Conservation (phyloP, 2,888 invertebrate genomes). For the Melieria crassipennis region DNA sequence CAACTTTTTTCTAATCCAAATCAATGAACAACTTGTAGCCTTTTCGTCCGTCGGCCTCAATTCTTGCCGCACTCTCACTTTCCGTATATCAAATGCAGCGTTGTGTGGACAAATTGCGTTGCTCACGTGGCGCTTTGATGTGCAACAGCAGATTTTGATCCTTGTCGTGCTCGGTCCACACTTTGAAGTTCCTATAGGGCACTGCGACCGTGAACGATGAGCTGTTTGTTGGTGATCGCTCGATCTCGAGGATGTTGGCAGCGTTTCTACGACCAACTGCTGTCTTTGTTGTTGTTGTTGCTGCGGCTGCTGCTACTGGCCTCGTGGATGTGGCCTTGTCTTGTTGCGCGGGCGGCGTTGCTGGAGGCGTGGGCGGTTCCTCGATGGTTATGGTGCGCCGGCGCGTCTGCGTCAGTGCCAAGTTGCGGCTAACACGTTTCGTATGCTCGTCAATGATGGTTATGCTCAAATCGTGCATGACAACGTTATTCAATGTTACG, state of each 20-base stretch:
- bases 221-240: constrained; percentile 29
- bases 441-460: constrained; percentile 47
- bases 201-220: constrained; percentile 40
- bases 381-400: constrained; percentile 47
- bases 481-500: constrained; percentile 19
- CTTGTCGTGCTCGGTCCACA: constrained; percentile 43
- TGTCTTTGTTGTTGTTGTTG: not conserved
- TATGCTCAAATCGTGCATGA: constrained; percentile 47
- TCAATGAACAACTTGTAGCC: constrained; percentile 41
- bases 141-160: constrained; percentile 41
- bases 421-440: constrained; percentile 45
- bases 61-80: constrained; percentile 17
- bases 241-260: constrained; percentile 9
- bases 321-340: not conserved
- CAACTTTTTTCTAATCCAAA: constrained; percentile 34
- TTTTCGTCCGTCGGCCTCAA: constrained; percentile 11
- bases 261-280: not conserved
- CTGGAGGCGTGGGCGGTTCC: constrained; percentile 37
- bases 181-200: constrained; percentile 41
- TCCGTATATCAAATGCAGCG: constrained; percentile 43
- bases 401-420: constrained; percentile 43
- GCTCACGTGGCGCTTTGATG: constrained; percentile 39
- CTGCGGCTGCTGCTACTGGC: not conserved
- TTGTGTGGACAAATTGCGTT: not conserved
- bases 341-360: constrained; percentile 17